Percentiles rank a stretch among this genome's conserved stretches.
Conservation (phyloP, 2,797 vertebrate species). For the Girardinus metallicus region DNA sequence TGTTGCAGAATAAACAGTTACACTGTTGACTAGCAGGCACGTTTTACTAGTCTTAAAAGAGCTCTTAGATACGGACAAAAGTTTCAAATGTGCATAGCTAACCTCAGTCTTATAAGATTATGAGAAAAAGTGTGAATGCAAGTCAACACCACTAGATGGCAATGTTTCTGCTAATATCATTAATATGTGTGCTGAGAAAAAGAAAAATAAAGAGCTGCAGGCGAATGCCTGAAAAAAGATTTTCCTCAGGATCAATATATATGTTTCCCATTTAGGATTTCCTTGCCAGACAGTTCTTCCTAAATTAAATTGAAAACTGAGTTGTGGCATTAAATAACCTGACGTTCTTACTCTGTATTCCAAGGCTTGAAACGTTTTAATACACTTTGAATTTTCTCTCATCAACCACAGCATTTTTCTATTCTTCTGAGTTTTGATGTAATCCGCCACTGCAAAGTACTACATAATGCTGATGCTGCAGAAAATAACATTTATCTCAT, state of each 20-base stretch:
- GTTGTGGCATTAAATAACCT: neutral
- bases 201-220: neutral
- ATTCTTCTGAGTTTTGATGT: neutral
- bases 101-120: neutral
- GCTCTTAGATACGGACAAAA: neutral
- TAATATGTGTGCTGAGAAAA: neutral
- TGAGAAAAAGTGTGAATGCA: neutral
- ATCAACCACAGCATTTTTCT: neutral
- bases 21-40: neutral
- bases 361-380: neutral
- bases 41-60: neutral
- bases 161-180: neutral
- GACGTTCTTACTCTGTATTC: neutral
- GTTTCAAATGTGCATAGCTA: neutral
- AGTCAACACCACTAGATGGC: neutral
- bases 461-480: neutral
- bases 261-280: neutral
- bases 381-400: neutral
- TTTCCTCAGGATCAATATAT: neutral
- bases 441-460: neutral
- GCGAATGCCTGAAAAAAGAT: neutral
- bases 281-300: neutral
- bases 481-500: neutral
- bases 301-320: neutral
- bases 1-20: neutral